Percentiles rank a stretch among this genome's conserved stretches.
phyloP scores from a whole-genome alignment of 2,888 invertebrate genomes.

The Tridacna gigas region DNA sequence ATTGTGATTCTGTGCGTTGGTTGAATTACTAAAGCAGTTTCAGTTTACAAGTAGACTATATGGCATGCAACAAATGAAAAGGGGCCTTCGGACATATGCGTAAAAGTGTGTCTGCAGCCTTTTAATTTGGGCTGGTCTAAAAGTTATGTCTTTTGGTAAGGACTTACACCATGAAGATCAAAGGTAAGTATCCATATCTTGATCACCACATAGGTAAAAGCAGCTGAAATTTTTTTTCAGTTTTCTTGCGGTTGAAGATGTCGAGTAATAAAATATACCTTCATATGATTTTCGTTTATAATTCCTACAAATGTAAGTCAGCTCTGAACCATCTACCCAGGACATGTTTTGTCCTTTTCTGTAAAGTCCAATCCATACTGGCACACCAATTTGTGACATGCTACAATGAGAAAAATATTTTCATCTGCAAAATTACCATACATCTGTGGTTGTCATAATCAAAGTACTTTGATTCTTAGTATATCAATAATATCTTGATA shows the following conservation, averaged over 20 bases:
- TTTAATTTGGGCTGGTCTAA: not conserved
- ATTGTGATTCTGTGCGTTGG: too few species aligned
- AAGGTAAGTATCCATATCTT: not conserved
- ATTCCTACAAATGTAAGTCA: constrained; percentile 22
- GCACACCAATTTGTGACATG: constrained; percentile 43
- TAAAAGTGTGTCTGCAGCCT: not conserved
- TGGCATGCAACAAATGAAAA: too few species aligned
- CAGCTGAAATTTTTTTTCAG: not conserved
- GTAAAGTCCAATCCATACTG: constrained; percentile 47
- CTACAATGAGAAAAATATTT: constrained; percentile 9
- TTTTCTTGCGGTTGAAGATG: not conserved
- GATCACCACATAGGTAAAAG: not conserved
- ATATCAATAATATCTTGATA: too few species aligned
- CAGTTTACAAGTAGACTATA: too few species aligned
- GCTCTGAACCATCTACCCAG: constrained; percentile 41
- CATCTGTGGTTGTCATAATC: too few species aligned
- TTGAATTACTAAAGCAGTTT: too few species aligned
- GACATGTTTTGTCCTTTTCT: constrained; percentile 2
- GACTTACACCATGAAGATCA: not conserved
- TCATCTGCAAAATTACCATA: too few species aligned
- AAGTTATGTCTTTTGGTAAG: not conserved
- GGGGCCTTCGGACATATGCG: too few species aligned
- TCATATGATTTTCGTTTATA: constrained; percentile 12
- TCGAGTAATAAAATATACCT: not conserved
- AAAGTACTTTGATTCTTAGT: too few species aligned